These are phyloP conservation scores for Forficula auricularia DNA, from an alignment of 1,140 invertebrate species.

Conservation along the genomic window DNA sequence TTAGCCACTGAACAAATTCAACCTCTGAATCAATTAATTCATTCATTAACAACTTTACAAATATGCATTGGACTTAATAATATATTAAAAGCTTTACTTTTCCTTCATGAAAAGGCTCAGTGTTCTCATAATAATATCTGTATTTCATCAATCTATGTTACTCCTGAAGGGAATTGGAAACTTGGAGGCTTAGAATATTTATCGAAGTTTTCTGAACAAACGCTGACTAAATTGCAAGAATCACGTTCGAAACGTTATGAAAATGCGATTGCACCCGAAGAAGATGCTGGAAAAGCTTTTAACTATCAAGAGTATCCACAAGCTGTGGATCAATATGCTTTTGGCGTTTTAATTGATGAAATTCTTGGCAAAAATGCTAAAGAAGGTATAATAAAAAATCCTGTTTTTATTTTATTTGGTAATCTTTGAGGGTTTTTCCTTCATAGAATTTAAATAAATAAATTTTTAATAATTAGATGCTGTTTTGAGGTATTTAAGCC, in stretches of 20 bases:
- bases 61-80: slow-evolving; percentile 61
- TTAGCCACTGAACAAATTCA: slow-evolving; percentile 58
- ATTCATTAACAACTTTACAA: slow-evolving; percentile 46
- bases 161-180: slow-evolving; percentile 63
- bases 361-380: slow-evolving; percentile 38
- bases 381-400: too few relatives aligned
- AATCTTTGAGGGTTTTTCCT: too few relatives aligned
- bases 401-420: slow-evolving; percentile 33
- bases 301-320: slow-evolving; percentile 26
- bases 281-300: slow-evolving; percentile 31
- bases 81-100: slow-evolving; percentile 54
- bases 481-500: too few relatives aligned
- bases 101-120: slow-evolving; percentile 56
- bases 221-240: slow-evolving; percentile 43
- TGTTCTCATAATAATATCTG: slow-evolving; percentile 67
- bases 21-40: slow-evolving; percentile 44
- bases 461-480: too few relatives aligned
- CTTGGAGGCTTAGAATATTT: slow-evolving; percentile 64
- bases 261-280: slow-evolving; percentile 48
- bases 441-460: too few relatives aligned
- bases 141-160: slow-evolving; percentile 59
- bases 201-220: slow-evolving; percentile 47
- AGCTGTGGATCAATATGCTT: slow-evolving; percentile 59
- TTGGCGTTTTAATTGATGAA: slow-evolving; percentile 58
- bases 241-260: slow-evolving; percentile 47